Base-by-base conservation (phyloP, 1,140 invertebrate genomes). In the Megalonaias nervosa region DNA sequence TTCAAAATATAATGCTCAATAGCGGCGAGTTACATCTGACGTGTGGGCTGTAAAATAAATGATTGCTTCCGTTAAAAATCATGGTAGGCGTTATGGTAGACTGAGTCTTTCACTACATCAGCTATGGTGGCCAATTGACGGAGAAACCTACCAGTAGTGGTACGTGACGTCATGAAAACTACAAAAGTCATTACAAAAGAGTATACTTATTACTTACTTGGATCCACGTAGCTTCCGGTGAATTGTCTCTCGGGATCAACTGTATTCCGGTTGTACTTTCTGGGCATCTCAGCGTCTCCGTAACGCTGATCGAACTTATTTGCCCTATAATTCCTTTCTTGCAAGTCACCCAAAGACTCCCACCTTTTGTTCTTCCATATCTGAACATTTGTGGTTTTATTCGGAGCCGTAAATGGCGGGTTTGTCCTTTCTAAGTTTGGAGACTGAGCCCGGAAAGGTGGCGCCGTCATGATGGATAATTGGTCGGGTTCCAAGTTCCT, bases 171-270 rank as follows among this genome's bases (percentile, higher is more conserved):
- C 38, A 48, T 11, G 38, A 4, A 48, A 48, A 48, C 38, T 31
- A 1, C 38, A 48, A 6, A 6, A 6, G n/a, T 17, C 19, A 16
- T 9, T 67, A 67, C 31, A 67, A 19, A 67, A 67, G 17, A 0
- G 11, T 23, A 67, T 67, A 19, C 31, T 71, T 12, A 2, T n/a
- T 67, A 72, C 76, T 73, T 67, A 78, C 76, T 64, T 67, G 76
- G 71, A 67, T 78, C 76, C 12, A 78, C 71, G 59, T 78, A 78
- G 59, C 55, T 78, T 61, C 76, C 76, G 0, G 76, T 78, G 69
- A 78, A 78, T 55, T 78, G 76, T 23, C 76, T 26, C 56, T 74
- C 74, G 3, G 71, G 74, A 31, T 73, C 19, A 31, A 71, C 61
- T 23, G 67, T 75, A 13, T 62, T 62, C 48, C 74, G 56, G 16